Conservation (phyloP, 2,797 vertebrate genomes). For the Pogoniulus pusillus region DNA sequence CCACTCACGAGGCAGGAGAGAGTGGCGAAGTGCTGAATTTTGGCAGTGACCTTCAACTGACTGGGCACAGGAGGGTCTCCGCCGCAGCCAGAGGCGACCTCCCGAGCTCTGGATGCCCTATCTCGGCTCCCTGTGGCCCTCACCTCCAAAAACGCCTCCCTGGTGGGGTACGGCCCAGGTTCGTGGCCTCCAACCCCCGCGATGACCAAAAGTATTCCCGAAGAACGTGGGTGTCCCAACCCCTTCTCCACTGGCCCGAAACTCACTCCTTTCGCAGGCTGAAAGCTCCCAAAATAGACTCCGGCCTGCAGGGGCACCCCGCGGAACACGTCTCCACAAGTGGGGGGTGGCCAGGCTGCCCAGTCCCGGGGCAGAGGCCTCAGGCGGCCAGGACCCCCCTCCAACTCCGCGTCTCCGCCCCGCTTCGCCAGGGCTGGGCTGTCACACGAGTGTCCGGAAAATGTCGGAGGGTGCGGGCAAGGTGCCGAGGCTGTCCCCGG, state of each 20-base stretch:
- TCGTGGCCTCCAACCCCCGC: background rate
- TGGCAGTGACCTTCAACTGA: constrained; percentile 39
- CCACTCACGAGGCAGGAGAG: background rate
- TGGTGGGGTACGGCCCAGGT: background rate
- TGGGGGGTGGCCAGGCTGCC: too few species aligned
- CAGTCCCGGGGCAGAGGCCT: background rate
- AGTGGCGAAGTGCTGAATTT: background rate
- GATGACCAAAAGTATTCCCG: background rate
- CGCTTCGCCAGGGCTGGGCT: background rate
- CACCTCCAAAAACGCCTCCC: background rate
- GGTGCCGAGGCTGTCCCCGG: background rate
- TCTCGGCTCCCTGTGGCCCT: background rate
- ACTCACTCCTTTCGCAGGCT: background rate
- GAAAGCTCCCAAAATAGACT: background rate
- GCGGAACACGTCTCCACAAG: background rate
- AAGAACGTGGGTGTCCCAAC: background rate
- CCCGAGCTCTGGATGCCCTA: background rate
- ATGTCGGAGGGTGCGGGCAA: constrained; percentile 7
- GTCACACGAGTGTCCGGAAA: constrained; percentile 25
- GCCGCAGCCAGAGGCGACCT: background rate
- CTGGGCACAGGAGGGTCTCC: background rate
- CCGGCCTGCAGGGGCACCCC: background rate
- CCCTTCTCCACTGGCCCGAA: background rate
- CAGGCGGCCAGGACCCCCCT: background rate
- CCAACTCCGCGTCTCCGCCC: too few species aligned